Percentiles rank a stretch among this genome's conserved stretches.
Conservation (phyloP, 2,113 vertebrate species). For the Electrona antarctica region DNA sequence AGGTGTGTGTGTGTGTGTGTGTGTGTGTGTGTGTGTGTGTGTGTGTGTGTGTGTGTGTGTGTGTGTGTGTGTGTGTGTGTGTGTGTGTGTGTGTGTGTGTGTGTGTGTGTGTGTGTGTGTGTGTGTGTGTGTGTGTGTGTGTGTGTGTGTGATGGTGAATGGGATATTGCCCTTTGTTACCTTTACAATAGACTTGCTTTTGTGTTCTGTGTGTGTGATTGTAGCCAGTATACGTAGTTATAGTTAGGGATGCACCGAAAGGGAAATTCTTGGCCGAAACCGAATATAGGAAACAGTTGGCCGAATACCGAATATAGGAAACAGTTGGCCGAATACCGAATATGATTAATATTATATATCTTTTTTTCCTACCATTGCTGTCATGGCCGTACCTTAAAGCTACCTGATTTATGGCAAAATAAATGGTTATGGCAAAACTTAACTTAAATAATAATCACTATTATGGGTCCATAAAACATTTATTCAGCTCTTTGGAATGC, state of each 20-base stretch:
- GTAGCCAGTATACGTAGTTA: background rate
- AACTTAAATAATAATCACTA: no score
- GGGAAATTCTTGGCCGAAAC: no score
- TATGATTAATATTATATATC: no score
- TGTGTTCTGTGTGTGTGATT: slow-evolving; percentile 12
- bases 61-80: background rate
- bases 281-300: no score
- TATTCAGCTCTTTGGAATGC: no score
- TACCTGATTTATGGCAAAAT: no score
- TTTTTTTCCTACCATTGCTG: no score
- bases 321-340: no score
- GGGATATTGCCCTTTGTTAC: slow-evolving; percentile 10
- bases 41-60: background rate
- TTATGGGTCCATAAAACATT: no score
- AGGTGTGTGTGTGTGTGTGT: slow-evolving; percentile 14
- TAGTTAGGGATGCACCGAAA: background rate
- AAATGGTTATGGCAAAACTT: no score
- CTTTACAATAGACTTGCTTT: slow-evolving; percentile 8
- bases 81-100: background rate
- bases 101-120: background rate
- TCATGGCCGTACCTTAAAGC: no score
- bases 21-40: background rate
- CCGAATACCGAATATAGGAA: no score
- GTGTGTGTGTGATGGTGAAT: background rate
- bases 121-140: slow-evolving; percentile 2